Percentiles rank a stretch among this genome's conserved stretches.
These are phyloP conservation scores for Heliconius hermathena DNA, from an alignment of 1,140 invertebrate genomes.

Conservation along the genomic window DNA sequence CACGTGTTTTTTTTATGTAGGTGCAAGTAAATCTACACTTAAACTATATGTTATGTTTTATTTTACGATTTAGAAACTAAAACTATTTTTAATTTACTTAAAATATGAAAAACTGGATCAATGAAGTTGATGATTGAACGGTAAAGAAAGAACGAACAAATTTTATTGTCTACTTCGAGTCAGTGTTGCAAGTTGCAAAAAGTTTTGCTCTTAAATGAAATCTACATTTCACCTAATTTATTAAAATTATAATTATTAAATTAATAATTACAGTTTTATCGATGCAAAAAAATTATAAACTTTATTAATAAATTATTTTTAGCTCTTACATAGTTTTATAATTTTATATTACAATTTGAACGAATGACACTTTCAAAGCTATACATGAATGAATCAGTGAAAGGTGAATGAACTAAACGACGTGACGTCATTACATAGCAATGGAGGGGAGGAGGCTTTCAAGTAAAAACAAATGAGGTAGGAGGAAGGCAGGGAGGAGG, in stretches of 20 bases:
- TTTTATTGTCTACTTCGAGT: slow-evolving; percentile 27
- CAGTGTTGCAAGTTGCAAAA: slow-evolving; percentile 45
- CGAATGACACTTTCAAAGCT: not conserved
- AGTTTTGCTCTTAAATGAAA: slow-evolving; percentile 12
- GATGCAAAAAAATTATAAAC: too few relatives aligned
- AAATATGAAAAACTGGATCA: slow-evolving; percentile 62
- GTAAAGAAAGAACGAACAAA: slow-evolving; percentile 56
- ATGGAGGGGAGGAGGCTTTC: slow-evolving; percentile 62
- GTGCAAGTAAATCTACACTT: slow-evolving; percentile 36
- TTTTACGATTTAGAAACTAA: slow-evolving; percentile 34
- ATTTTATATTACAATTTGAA: not conserved
- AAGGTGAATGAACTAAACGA: slow-evolving; percentile 39
- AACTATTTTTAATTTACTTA: slow-evolving; percentile 49
- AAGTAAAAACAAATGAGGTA: slow-evolving; percentile 50
- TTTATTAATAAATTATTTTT: too few relatives aligned
- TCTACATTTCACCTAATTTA: not conserved
- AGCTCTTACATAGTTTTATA: not conserved
- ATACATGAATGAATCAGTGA: not conserved
- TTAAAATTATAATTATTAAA: not conserved
- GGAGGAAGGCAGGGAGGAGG: slow-evolving; percentile 64
- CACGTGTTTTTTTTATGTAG: slow-evolving; percentile 57
- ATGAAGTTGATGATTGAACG: slow-evolving; percentile 68
- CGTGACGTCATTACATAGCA: slow-evolving; percentile 16
- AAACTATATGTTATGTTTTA: slow-evolving; percentile 42
- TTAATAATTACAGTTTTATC: not conserved